These are phyloP conservation scores for Philaethria dido DNA, from an alignment of 2,888 invertebrate genomes.

Conservation along the genomic window DNA sequence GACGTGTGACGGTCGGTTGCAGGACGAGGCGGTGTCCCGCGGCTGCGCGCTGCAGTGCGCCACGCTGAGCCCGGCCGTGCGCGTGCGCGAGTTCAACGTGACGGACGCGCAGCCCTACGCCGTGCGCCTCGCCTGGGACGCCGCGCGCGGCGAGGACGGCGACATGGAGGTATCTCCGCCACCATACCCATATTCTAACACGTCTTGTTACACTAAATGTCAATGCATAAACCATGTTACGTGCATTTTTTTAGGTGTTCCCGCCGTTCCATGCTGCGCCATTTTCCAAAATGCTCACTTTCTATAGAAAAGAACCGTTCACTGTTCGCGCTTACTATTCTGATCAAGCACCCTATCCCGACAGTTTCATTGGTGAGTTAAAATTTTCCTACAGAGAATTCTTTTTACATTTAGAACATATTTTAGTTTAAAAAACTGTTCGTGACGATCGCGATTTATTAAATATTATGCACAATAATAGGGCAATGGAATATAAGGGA, in stretches of 20 bases:
- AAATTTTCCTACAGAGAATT: neutral
- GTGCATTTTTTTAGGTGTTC: constrained; percentile 84
- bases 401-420: neutral
- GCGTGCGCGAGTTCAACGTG: constrained; percentile 97
- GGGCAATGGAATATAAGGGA: constrained; percentile 91
- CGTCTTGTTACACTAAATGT: neutral
- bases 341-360: constrained; percentile 89
- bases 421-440: neutral
- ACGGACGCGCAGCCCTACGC: constrained; percentile 96
- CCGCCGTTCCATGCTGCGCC: constrained; percentile 95
- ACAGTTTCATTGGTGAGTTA: constrained; percentile 89
- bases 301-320: constrained; percentile 95
- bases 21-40: constrained; percentile 97
- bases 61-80: constrained; percentile 97
- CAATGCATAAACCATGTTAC: too few relatives aligned
- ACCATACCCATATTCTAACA: neutral
- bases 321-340: constrained; percentile 93
- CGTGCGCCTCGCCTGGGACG: constrained; percentile 93
- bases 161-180: constrained; percentile 94
- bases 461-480: constrained; percentile 50
- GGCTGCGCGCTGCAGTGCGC: constrained; percentile 99
- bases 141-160: constrained; percentile 86
- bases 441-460: constrained; percentile 10
- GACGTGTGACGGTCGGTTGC: neutral
- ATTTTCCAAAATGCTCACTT: constrained; percentile 96